These are phyloP conservation scores for Aphaenogaster ashmeadi DNA, from an alignment of 1,140 invertebrate genomes.

Conservation along the genomic window DNA sequence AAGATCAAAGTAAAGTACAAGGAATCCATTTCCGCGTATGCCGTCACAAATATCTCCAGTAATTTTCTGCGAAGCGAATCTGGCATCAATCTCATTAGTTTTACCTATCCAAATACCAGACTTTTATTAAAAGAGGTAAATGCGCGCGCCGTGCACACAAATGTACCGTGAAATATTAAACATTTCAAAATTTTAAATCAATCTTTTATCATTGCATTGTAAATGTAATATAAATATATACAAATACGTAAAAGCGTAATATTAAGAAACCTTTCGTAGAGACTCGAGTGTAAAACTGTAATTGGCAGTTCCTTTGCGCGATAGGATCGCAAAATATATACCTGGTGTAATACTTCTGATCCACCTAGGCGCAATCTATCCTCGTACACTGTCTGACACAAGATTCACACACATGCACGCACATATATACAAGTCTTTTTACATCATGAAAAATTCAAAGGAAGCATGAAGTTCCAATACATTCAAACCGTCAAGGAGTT, in stretches of 20 bases:
- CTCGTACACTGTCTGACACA: slow-evolving; percentile 35
- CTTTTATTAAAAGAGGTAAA: background rate
- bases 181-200: background rate
- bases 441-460: slow-evolving; percentile 61
- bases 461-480: slow-evolving; percentile 46
- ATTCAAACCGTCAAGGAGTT: slow-evolving; percentile 42
- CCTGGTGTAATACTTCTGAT: slow-evolving; percentile 10
- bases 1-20: slow-evolving; percentile 12
- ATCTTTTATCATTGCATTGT: background rate
- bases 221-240: background rate
- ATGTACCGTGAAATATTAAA: background rate
- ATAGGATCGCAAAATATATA: background rate
- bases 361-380: slow-evolving; percentile 37
- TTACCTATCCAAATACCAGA: background rate
- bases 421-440: slow-evolving; percentile 16
- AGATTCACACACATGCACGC: background rate
- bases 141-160: no score
- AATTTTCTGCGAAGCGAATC: slow-evolving; percentile 25
- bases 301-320: slow-evolving; percentile 1
- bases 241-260: background rate
- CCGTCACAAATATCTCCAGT: background rate
- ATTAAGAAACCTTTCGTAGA: background rate
- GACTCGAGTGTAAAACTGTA: slow-evolving; percentile 8
- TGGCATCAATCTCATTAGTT: background rate
- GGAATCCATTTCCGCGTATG: slow-evolving; percentile 31